Percentiles rank a stretch among this genome's conserved stretches.
phyloP scores from a whole-genome alignment of 2,888 invertebrate species.

The Bombylius major region DNA sequence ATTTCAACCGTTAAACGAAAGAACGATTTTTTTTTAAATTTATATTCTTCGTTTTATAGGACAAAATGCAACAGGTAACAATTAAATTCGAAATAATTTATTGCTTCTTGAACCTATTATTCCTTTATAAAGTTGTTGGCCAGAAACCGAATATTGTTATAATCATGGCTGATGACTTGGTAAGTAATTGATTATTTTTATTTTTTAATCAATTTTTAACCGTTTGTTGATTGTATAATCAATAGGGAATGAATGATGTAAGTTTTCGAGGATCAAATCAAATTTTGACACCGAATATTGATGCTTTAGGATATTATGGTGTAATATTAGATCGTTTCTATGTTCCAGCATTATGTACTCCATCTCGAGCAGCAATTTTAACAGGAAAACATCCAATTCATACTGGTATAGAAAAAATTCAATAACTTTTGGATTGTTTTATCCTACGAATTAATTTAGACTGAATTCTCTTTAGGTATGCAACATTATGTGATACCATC shows the following conservation, averaged over 20 bases:
- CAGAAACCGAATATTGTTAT: not conserved
- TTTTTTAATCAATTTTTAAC: not conserved
- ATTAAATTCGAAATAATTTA: not conserved
- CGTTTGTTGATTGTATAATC: not conserved
- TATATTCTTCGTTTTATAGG: too few relatives aligned
- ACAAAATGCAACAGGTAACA: not conserved
- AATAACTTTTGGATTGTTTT: too few relatives aligned
- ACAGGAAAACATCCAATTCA: constrained; percentile 82
- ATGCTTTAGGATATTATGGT: constrained; percentile 72
- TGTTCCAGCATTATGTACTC: constrained; percentile 73
- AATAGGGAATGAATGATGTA: constrained; percentile 84
- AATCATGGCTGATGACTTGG: not conserved
- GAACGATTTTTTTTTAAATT: too few relatives aligned
- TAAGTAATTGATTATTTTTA: not conserved
- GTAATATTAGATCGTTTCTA: constrained; percentile 70
- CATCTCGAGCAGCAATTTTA: constrained; percentile 66
- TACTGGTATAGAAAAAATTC: constrained; percentile 39
- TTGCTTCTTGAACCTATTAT: not conserved
- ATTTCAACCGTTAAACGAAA: too few relatives aligned
- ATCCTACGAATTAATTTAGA: too few relatives aligned
- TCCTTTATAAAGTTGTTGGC: not conserved
- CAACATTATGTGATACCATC: constrained; percentile 57
- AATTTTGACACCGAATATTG: constrained; percentile 82
- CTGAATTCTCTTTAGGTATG: constrained; percentile 41
- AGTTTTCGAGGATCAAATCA: constrained; percentile 80